A percentile compares a stretch with the other conserved stretches of the same genome.
phyloP scores from a whole-genome alignment of 2,797 vertebrate species.

The Hephaestus fuliginosus region DNA sequence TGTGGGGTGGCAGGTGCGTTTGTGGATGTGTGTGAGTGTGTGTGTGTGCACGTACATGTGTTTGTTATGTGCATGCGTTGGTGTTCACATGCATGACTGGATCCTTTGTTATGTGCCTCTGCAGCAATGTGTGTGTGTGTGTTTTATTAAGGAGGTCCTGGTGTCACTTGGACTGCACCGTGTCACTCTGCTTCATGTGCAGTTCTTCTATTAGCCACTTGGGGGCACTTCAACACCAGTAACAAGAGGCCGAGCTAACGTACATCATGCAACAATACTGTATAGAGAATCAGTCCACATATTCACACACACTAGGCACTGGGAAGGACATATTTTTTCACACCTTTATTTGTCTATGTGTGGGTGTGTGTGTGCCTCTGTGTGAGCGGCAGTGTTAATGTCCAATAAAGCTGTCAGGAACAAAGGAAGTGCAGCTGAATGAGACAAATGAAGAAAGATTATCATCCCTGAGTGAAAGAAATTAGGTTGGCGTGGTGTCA shows the following conservation, averaged over 20 bases:
- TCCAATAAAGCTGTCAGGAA: slow-evolving; percentile 22
- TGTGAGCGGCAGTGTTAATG: slow-evolving; percentile 14
- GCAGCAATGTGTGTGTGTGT: slow-evolving; percentile 21
- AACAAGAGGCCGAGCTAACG: background rate
- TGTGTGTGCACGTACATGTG: slow-evolving; percentile 8
- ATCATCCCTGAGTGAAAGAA: slow-evolving; percentile 21
- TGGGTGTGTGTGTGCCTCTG: background rate
- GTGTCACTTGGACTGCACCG: slow-evolving; percentile 6
- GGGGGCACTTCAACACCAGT: slow-evolving; percentile 72
- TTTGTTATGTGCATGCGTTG: slow-evolving; percentile 30
- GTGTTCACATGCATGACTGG: slow-evolving; percentile 8
- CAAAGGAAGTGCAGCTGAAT: slow-evolving; percentile 17
- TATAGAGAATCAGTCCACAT: background rate
- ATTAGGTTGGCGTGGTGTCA: background rate
- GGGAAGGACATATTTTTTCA: background rate
- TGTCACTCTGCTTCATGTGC: background rate
- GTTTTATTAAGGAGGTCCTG: slow-evolving; percentile 1
- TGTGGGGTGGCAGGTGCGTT: slow-evolving; percentile 46
- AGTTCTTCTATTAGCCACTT: slow-evolving; percentile 57
- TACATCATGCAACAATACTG: background rate
- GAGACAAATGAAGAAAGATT: slow-evolving; percentile 21
- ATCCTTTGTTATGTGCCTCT: slow-evolving; percentile 28
- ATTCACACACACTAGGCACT: background rate
- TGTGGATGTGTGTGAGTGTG: background rate
- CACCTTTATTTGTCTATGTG: background rate